Conservation (phyloP, 2,888 invertebrate genomes). For the Pseudoips prasinana region DNA sequence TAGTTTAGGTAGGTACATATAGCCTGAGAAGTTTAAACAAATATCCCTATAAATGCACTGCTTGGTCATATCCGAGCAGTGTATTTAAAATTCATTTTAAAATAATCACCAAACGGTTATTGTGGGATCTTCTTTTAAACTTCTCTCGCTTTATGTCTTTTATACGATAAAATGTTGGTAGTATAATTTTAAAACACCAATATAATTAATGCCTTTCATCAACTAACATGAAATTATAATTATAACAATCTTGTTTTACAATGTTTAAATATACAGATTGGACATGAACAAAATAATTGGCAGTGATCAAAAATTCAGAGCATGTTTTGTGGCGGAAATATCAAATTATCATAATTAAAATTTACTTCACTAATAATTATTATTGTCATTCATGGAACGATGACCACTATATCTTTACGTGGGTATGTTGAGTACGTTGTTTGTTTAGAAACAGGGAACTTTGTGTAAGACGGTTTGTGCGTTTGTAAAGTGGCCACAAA, state of each 20-base stretch:
- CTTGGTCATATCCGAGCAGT: conserved; percentile 14
- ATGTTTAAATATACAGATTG: conserved; percentile 4
- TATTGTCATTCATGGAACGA: conserved; percentile 57
- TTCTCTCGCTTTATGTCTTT: conserved; percentile 13
- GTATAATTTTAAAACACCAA: too few species aligned
- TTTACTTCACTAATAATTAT: conserved; percentile 50
- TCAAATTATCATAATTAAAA: conserved; percentile 64
- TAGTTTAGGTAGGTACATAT: too few species aligned
- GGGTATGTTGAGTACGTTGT: conserved; percentile 31
- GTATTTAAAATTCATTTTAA: conserved; percentile 19
- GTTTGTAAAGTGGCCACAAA: conserved; percentile 35
- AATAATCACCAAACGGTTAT: conserved; percentile 10
- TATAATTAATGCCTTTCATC: too few species aligned
- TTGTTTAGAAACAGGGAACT: conserved; percentile 32
- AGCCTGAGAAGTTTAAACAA: too few species aligned
- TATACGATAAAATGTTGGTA: neutral
- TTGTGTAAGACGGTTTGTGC: conserved; percentile 31
- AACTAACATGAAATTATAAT: conserved; percentile 3
- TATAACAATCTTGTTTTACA: conserved; percentile 3
- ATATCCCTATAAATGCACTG: too few species aligned
- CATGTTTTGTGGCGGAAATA: conserved; percentile 53
- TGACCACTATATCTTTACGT: conserved; percentile 31
- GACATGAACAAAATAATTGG: conserved; percentile 23
- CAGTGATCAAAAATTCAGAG: conserved; percentile 36
- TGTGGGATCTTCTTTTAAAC: conserved; percentile 1